Percentiles rank a stretch among this genome's conserved stretches.
These are phyloP conservation scores for Orthonychiurus folsomi DNA, from an alignment of 2,888 invertebrate genomes.

Conservation along the genomic window DNA sequence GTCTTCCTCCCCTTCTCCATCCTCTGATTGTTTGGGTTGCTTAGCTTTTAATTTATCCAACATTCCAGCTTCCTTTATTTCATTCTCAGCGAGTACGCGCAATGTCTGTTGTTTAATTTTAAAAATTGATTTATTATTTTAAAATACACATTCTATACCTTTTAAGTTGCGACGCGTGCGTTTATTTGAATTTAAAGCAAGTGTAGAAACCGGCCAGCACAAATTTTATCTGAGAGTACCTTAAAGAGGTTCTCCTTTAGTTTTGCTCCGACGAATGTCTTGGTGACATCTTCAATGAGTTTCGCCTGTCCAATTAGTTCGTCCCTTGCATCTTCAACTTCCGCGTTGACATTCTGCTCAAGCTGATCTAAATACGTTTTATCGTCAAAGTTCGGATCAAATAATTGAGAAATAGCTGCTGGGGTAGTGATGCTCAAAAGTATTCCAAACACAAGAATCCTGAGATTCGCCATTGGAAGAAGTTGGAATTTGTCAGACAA, in stretches of 20 bases:
- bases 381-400: conserved; percentile 20
- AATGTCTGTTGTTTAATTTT: conserved; percentile 29
- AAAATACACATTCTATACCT: too few species aligned
- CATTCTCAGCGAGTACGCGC: conserved; percentile 37
- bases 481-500: too few species aligned
- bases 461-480: too few species aligned
- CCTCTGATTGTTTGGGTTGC: conserved; percentile 11
- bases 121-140: too few species aligned
- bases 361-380: conserved; percentile 29
- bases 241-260: conserved; percentile 37
- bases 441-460: too few species aligned
- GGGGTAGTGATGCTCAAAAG: too few species aligned
- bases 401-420: neutral
- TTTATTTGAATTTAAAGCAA: too few species aligned
- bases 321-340: conserved; percentile 20
- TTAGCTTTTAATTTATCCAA: neutral
- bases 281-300: conserved; percentile 27
- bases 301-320: conserved; percentile 28
- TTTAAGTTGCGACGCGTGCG: too few species aligned
- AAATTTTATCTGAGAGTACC: conserved; percentile 21
- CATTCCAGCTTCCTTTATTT: conserved; percentile 19
- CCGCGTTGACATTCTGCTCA: conserved; percentile 19
- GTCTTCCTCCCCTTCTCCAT: conserved; percentile 17
- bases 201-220: too few species aligned
- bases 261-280: conserved; percentile 32